These are phyloP conservation scores for Laspeyria flexula DNA, from an alignment of 2,888 invertebrate genomes.

Conservation along the genomic window DNA sequence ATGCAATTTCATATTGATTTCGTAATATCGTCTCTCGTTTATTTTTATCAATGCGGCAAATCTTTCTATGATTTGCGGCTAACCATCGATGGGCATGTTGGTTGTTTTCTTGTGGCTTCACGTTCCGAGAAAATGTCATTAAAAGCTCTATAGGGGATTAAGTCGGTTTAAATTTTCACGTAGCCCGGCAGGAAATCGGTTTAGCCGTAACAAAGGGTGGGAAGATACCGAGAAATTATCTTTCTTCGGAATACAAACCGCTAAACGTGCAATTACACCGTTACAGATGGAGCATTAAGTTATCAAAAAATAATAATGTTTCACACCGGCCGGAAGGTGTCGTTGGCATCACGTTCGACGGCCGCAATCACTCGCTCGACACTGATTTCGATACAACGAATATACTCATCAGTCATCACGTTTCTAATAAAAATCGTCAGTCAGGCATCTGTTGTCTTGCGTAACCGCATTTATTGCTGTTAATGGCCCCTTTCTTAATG, in stretches of 20 bases:
- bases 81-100: conserved; percentile 71
- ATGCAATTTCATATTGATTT: conserved; percentile 86
- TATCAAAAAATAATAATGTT: conserved; percentile 82
- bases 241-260: conserved; percentile 79
- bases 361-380: conserved; percentile 67
- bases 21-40: conserved; percentile 80
- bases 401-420: conserved; percentile 71
- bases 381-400: conserved; percentile 67
- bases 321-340: conserved; percentile 84
- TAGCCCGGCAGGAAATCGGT: conserved; percentile 82
- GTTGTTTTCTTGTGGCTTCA: conserved; percentile 79
- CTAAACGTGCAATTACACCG: conserved; percentile 83
- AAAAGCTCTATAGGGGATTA: conserved; percentile 83
- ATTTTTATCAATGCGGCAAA: conserved; percentile 84
- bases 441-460: conserved; percentile 77
- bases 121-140: conserved; percentile 81
- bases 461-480: conserved; percentile 81
- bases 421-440: conserved; percentile 81
- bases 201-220: conserved; percentile 81
- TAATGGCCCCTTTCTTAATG: conserved; percentile 74
- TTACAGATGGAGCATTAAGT: conserved; percentile 81
- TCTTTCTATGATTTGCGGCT: conserved; percentile 86
- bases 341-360: conserved; percentile 71
- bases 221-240: conserved; percentile 84
- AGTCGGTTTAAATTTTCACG: conserved; percentile 82